phyloP scores from a whole-genome alignment of 2,113 vertebrate genomes.

The Austrofundulus limnaeus region DNA sequence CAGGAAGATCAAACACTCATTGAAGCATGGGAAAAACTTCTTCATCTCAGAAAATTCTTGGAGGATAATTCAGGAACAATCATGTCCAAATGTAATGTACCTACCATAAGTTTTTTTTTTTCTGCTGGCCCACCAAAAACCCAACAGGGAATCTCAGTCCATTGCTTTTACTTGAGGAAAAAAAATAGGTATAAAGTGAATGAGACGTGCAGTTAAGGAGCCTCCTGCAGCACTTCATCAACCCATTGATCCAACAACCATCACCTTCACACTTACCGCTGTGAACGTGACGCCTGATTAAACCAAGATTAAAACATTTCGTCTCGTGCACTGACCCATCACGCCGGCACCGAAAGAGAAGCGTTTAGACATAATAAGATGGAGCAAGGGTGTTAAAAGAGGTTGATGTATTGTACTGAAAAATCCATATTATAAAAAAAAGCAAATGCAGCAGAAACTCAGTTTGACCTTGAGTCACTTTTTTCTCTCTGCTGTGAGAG shows the following conservation, averaged over 20 bases:
- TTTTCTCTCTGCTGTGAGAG: conserved; percentile 23
- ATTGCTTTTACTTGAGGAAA: conserved; percentile 6
- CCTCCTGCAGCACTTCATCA: conserved; percentile 6
- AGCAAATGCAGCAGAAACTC: conserved; percentile 43
- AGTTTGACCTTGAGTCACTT: conserved; percentile 56
- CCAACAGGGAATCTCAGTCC: conserved; percentile 21
- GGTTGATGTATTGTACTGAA: conserved; percentile 37
- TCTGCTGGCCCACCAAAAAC: conserved; percentile 30
- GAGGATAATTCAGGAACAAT: conserved; percentile 22
- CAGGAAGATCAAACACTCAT: conserved; percentile 29
- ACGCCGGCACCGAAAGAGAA: conserved; percentile 23
- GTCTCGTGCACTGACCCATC: conserved; percentile 28
- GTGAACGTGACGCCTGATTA: conserved; percentile 50
- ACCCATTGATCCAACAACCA: not conserved
- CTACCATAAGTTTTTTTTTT: too few species aligned
- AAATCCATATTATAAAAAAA: conserved; percentile 34
- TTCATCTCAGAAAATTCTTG: conserved; percentile 1
- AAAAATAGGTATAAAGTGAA: conserved; percentile 15
- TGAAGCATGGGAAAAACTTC: conserved; percentile 20
- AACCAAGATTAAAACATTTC: conserved; percentile 45
- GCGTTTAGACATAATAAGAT: conserved; percentile 48
- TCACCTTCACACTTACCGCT: conserved; percentile 40
- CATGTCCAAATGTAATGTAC: not conserved
- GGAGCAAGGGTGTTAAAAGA: conserved; percentile 55
- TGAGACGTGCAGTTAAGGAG: conserved; percentile 12